Evolutionary conservation across 37 sponge, comb jelly and placozoan genomes (phyloP), one percentile per base, ranked within the genome.

Genomic region (Corticium candelabrum): DNA sequence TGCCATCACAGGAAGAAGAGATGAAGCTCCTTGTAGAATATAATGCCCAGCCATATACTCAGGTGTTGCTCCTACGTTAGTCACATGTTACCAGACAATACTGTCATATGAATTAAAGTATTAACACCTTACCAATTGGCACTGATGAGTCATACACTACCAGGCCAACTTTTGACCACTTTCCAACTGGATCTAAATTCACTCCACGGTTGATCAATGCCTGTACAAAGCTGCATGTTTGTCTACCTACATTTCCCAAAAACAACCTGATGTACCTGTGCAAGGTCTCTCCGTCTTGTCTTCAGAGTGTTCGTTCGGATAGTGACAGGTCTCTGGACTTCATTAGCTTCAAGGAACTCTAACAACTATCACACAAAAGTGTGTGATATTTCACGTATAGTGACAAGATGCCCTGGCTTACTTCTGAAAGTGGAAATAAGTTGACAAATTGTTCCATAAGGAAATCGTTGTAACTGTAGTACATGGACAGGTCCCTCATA

Each of bases 1-100:
- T 3, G 95, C 95, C 93, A 98, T 98, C 34, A 94, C 95, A 0
- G 99, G 99, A 15, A 98, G 78, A 89, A 98, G 85, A 15, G 95
- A 94, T 3, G 95, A 95, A 21, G 93, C 99, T 0, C 99, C 95
- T 75, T 98, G 99, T 0, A 98, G 71, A 79, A 98, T 94, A 89
- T 98, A 98, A 74, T 98, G 95, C 0, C 99, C 99, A 3, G 91
- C 93, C 0, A 98, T 89, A 74, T 98, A 98, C 74, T 98, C 99
- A 0, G 99, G 95, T 1, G 99, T 98, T 76, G 99, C 99, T 68
- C 99, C 99, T 70, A 35, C 4, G 5, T 7, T 70, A 34, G 33
- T 27, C 62, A 21, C 11, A 50, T 72, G 62, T 27, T 50, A 50
- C 62, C 11, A 50, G 62, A 21, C 62, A 50, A 11, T 50, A 27